Conservation (phyloP, 2,888 invertebrate species). For the Agrochola lota region DNA sequence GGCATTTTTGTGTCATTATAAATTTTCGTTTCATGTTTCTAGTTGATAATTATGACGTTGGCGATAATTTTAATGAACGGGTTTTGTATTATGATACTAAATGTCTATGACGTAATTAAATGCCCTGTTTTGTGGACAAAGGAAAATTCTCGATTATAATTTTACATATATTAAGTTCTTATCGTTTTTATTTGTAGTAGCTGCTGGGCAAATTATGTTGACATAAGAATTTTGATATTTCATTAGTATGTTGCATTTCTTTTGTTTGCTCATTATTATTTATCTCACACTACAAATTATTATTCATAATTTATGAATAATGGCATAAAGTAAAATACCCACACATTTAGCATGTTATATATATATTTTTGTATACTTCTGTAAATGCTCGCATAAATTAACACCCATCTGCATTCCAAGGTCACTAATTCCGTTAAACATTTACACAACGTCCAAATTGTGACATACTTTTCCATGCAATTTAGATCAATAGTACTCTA, state of each 20-base stretch:
- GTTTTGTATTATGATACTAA: conserved; percentile 40
- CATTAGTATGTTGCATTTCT: neutral
- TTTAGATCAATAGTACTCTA: neutral
- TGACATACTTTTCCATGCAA: neutral
- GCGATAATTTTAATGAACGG: conserved; percentile 26
- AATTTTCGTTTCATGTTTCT: conserved; percentile 53
- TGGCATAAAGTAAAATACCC: accelerated
- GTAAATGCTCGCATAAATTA: neutral
- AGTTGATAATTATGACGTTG: conserved; percentile 43
- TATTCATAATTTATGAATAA: too few relatives aligned
- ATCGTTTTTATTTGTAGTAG: neutral
- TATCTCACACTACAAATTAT: neutral
- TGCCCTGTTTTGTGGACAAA: conserved; percentile 45
- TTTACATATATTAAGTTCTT: neutral
- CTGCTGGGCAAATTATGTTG: neutral
- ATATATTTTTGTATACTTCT: neutral
- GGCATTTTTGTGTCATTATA: conserved; percentile 69
- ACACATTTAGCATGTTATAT: neutral
- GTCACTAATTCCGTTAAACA: neutral
- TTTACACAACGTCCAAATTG: conserved; percentile 11
- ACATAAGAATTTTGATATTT: neutral
- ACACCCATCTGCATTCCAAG: conserved; percentile 17
- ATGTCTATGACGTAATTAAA: conserved; percentile 31
- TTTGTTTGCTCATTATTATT: neutral
- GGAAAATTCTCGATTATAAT: conserved; percentile 7